Percentiles rank a stretch among this genome's conserved stretches.
Evolutionary conservation across 2,113 vertebrate species (phyloP).

Genomic region (Austrofundulus limnaeus): DNA sequence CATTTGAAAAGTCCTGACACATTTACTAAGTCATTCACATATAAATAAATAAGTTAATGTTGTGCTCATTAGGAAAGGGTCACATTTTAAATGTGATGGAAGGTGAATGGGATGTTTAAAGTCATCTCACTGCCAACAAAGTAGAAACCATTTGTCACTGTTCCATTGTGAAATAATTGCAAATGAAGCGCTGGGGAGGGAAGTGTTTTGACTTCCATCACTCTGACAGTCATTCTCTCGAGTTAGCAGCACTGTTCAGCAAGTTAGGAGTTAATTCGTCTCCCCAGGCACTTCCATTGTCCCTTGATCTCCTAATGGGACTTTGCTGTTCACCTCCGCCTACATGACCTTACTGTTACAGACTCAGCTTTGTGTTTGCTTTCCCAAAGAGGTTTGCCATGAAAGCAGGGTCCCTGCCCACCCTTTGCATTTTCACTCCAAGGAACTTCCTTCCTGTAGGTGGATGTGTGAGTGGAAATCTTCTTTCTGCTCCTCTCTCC

Average conservation of each 20-base stretch:
- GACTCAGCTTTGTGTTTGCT: constrained; percentile 36
- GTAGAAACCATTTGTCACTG: constrained; percentile 23
- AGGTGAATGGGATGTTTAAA: constrained; percentile 9
- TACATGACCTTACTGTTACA: constrained; percentile 29
- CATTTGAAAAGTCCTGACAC: too few species aligned
- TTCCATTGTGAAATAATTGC: constrained; percentile 36
- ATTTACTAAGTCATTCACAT: too few species aligned
- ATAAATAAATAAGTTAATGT: too few species aligned
- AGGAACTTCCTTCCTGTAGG: constrained; percentile 66
- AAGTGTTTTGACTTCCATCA: constrained; percentile 40
- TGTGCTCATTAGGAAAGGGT: neutral
- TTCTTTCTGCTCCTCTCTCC: constrained; percentile 50
- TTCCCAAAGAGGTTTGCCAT: constrained; percentile 55
- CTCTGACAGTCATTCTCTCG: constrained; percentile 20
- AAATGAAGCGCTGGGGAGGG: constrained; percentile 33
- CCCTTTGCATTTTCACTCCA: constrained; percentile 45
- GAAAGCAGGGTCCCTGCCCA: constrained; percentile 53
- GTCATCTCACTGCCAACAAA: neutral
- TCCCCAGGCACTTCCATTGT: constrained; percentile 9
- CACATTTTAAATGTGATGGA: neutral
- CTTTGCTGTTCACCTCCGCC: constrained; percentile 45
- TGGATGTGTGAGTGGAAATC: constrained; percentile 67
- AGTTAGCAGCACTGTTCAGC: constrained; percentile 8
- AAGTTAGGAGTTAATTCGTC: constrained; percentile 26
- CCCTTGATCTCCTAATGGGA: constrained; percentile 61